Conservation (phyloP, 2,888 invertebrate genomes). For the Oligia fasciuncula region DNA sequence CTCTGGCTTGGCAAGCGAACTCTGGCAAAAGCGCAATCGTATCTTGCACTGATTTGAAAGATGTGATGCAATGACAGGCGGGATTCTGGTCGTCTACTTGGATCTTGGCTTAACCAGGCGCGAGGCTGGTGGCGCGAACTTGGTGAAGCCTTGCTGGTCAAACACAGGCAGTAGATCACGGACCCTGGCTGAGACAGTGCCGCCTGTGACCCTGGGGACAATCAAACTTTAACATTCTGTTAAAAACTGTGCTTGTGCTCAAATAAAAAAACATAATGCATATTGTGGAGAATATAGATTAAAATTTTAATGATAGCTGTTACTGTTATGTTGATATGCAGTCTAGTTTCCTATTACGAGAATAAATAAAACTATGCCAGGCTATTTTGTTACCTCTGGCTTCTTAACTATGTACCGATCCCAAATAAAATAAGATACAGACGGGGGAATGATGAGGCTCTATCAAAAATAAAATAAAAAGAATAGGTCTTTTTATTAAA, state of each 20-base stretch:
- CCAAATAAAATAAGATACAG: no score
- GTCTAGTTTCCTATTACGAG: no score
- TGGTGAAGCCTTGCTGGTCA: conserved; percentile 95
- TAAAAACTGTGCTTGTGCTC: conserved; percentile 54
- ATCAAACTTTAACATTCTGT: conserved; percentile 60
- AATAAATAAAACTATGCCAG: no score
- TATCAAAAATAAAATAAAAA: no score
- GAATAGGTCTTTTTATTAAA: no score
- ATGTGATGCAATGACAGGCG: conserved; percentile 45
- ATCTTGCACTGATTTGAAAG: conserved; percentile 32
- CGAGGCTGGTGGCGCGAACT: conserved; percentile 95
- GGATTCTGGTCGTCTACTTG: conserved; percentile 72
- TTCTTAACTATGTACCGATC: no score
- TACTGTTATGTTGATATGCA: no score
- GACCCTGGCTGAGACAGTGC: conserved; percentile 92
- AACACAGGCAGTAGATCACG: conserved; percentile 94
- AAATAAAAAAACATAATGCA: neutral
- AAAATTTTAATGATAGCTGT: neutral
- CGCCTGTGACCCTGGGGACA: conserved; percentile 91
- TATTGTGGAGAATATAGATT: conserved; percentile 13
- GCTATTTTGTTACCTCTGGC: no score
- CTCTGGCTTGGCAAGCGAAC: conserved; percentile 6
- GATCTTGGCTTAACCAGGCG: conserved; percentile 93
- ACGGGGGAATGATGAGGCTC: no score
- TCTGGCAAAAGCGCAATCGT: conserved; percentile 40